A percentile compares a stretch with the other conserved stretches of the same genome.
Conservation (phyloP, 1,140 invertebrate genomes). For the Sminthurides bifidus region DNA sequence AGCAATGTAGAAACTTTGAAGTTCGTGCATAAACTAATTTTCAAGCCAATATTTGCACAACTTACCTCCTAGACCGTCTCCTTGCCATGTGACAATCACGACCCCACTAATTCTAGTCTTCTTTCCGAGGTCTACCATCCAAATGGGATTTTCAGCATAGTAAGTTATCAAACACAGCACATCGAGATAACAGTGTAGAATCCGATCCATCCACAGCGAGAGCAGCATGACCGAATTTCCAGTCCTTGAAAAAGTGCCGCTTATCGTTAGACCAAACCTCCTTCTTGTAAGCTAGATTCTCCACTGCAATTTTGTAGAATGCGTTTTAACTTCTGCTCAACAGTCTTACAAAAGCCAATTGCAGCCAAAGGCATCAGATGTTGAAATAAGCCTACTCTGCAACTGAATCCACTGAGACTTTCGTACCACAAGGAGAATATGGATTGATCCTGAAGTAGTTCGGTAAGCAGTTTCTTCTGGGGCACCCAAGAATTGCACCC, state of each 20-base stretch:
- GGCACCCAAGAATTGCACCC: slow-evolving; percentile 44
- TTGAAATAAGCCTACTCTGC: no score
- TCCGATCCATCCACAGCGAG: slow-evolving; percentile 39
- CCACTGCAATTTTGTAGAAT: slow-evolving; percentile 36
- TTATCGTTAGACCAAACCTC: slow-evolving; percentile 47
- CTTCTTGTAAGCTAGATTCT: slow-evolving; percentile 44
- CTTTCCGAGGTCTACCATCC: slow-evolving; percentile 45
- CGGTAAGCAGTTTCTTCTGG: slow-evolving; percentile 40
- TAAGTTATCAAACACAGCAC: slow-evolving; percentile 47
- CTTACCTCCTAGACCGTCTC: slow-evolving; percentile 40
- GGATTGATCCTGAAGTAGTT: slow-evolving; percentile 44
- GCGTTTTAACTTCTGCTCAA: neutral
- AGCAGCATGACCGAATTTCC: slow-evolving; percentile 37
- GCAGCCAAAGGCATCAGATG: no score
- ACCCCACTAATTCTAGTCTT: slow-evolving; percentile 39
- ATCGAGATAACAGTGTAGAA: slow-evolving; percentile 37
- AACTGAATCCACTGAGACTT: no score
- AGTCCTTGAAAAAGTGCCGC: slow-evolving; percentile 40
- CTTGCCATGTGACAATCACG: slow-evolving; percentile 45
- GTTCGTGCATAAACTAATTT: neutral
- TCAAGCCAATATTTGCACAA: neutral
- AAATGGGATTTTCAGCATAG: slow-evolving; percentile 44
- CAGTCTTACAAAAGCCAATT: neutral
- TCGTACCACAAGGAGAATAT: slow-evolving; percentile 43
- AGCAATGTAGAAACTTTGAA: neutral